These are phyloP conservation scores for Prionace glauca DNA, from an alignment of 2,797 vertebrate genomes.

Conservation along the genomic window DNA sequence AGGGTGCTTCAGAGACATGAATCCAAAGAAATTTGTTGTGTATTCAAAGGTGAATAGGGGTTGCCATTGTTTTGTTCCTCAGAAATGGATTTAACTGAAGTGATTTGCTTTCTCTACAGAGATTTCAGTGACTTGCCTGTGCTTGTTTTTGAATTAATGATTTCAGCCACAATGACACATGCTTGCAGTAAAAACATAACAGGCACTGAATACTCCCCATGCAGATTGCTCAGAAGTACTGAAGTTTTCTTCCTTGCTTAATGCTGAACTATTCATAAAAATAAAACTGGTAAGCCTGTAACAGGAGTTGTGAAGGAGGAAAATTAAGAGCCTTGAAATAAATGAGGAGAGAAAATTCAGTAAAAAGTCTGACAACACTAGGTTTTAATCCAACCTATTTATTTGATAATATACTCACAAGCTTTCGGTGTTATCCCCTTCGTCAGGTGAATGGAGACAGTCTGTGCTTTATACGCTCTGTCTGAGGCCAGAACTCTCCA, in stretches of 20 bases:
- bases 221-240: not conserved
- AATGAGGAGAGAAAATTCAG: not conserved
- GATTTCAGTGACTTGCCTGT: not conserved
- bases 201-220: not conserved
- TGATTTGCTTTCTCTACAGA: not conserved
- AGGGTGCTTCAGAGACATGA: not conserved
- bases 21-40: not conserved
- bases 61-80: not conserved
- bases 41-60: not conserved
- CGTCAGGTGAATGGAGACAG: no score
- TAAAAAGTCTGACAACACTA: no score
- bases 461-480: no score
- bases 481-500: no score
- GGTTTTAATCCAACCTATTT: no score
- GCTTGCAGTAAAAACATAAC: not conserved
- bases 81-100: not conserved
- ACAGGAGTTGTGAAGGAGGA: not conserved
- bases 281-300: not conserved
- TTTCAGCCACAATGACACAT: not conserved
- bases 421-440: no score
- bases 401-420: no score
- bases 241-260: not conserved
- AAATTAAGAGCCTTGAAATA: not conserved
- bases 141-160: not conserved
- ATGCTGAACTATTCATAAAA: not conserved